A percentile compares a stretch with the other conserved stretches of the same genome.
Conservation (phyloP, 2,113 vertebrate species). For the Calidris pugnax region DNA sequence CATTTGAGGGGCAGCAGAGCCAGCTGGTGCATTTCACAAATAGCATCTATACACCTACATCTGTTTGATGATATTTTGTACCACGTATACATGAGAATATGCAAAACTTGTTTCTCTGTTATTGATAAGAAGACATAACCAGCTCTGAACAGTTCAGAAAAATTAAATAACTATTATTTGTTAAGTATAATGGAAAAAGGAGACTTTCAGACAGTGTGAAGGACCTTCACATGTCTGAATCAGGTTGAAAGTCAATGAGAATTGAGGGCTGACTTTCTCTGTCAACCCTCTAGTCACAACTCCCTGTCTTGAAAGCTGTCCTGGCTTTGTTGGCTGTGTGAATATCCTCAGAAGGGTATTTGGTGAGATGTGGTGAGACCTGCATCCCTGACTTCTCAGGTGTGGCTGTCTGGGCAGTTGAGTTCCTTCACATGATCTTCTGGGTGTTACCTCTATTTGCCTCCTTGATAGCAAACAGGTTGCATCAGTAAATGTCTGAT, state of each 20-base stretch:
- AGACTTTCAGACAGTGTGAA: not conserved
- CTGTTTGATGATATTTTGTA: conserved; percentile 37
- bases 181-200: not conserved
- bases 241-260: not conserved
- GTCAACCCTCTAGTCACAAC: accelerated
- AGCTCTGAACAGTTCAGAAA: not conserved
- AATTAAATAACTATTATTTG: not conserved
- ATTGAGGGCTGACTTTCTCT: not conserved
- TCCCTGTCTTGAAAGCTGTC: not conserved
- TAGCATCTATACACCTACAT: conserved; percentile 55
- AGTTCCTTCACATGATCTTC: not conserved
- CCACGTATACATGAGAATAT: not conserved
- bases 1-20: conserved; percentile 27
- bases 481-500: not conserved
- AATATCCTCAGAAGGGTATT: not conserved
- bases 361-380: not conserved
- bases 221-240: not conserved
- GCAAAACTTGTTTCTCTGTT: not conserved
- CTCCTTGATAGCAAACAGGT: not conserved
- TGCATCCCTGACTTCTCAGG: not conserved
- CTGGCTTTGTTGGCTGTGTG: not conserved
- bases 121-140: not conserved
- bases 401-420: not conserved
- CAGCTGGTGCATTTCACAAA: conserved; percentile 44
- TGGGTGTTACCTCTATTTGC: not conserved